A percentile compares a stretch with the other conserved stretches of the same genome.
These are phyloP conservation scores for Stegana nigrithorax DNA, from an alignment of 2,888 invertebrate species.

Conservation along the genomic window DNA sequence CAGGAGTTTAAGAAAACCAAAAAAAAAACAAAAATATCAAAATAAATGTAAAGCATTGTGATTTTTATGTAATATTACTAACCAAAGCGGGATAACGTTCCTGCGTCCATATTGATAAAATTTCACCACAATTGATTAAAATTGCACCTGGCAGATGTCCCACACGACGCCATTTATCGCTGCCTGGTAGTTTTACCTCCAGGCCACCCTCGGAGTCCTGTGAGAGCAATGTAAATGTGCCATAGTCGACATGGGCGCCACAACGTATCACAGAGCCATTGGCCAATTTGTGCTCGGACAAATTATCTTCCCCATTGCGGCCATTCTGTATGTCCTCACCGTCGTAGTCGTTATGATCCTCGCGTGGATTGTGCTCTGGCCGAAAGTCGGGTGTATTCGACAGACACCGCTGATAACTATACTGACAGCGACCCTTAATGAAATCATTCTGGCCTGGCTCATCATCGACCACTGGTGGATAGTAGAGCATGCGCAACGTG, in stretches of 20 bases:
- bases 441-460: slow-evolving; percentile 72
- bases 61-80: slow-evolving; percentile 28
- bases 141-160: slow-evolving; percentile 82
- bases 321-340: slow-evolving; percentile 41
- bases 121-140: slow-evolving; percentile 80
- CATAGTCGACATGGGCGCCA: slow-evolving; percentile 80
- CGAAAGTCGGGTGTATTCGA: slow-evolving; percentile 66
- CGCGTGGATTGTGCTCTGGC: slow-evolving; percentile 63
- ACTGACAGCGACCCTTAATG: slow-evolving; percentile 67
- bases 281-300: slow-evolving; percentile 66
- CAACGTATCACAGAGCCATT: slow-evolving; percentile 71
- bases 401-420: slow-evolving; percentile 68
- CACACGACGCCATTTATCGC: slow-evolving; percentile 79
- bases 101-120: slow-evolving; percentile 81
- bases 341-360: slow-evolving; percentile 54
- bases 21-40: not conserved
- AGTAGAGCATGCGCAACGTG: slow-evolving; percentile 78
- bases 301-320: slow-evolving; percentile 33
- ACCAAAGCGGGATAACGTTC: slow-evolving; percentile 78
- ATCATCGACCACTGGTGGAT: slow-evolving; percentile 77
- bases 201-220: slow-evolving; percentile 83
- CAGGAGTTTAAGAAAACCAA: slow-evolving; percentile 29
- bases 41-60: not conserved
- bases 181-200: slow-evolving; percentile 73
- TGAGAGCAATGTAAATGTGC: slow-evolving; percentile 80